Base-by-base conservation (phyloP, 2,888 invertebrate species). In the Diplazon laetatorius region DNA sequence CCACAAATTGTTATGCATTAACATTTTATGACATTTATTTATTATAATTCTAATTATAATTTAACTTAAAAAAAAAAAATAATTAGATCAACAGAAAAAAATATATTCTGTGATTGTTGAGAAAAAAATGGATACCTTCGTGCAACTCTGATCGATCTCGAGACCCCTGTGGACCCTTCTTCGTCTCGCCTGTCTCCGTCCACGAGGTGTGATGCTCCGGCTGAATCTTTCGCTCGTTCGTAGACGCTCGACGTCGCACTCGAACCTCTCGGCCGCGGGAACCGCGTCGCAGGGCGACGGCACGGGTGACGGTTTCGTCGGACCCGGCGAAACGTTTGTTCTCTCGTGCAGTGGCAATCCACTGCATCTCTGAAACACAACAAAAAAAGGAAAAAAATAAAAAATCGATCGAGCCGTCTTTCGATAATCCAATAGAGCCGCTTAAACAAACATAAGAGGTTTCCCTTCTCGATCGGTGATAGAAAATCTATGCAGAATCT, bases 171-270 rank as follows among this genome's bases (percentile, higher is more conserved):
- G 89, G 10, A 90, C 85, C 60, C 82, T 85, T 78, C 84, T 85
- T 35, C 88, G 85, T 50, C 88, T 86, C n/a, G 87, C 88, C 55
- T 88, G 87, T 60, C 92, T 91, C 69, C 93, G 92, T 18, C 93
- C 93, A 57, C 93, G 92, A 2, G 93, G 92, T 12, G 93, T 92
- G 12, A 94, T 91, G 2, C 94, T 93, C 79, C 94, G 92, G 82
- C 95, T 92, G 89, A 95, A 93, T 65, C 94, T 91, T 87, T 95
- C 95, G 84, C 93, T 93, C 82, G 93, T 93, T 80, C 95, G 92
- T 10, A 94, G 90, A 66, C 93, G 92, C 85, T 95, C 95, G 71
- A 94, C 93, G 85, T 95, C 94, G 84, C 93, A 92, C 72, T 94
- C 94, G 82, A 87, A 89, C 65, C 88, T 89, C 10, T 91, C 91